Base-by-base conservation (phyloP, 2,888 invertebrate species). In the Eupithecia subumbrata region DNA sequence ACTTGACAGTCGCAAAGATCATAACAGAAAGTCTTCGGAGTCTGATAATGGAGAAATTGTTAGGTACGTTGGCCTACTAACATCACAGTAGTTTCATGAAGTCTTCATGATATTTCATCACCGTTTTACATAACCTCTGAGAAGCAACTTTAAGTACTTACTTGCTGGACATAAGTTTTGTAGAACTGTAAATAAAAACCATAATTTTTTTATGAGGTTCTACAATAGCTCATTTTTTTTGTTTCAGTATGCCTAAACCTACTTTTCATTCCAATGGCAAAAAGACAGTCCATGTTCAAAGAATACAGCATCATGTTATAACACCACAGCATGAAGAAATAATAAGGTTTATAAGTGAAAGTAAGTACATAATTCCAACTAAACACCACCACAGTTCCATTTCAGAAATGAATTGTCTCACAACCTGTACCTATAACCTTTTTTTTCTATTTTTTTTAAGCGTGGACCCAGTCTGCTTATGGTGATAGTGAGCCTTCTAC, bases 311-410 rank as follows among this genome's bases (percentile, higher is more conserved):
- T 89, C 91, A 96, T 95, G 94, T 90, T 88, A 95, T 91, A 91
- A 96, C 90, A 90, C 98, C 98, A 74, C 97, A 98, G 86, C 98
- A 98, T 88, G 97, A 98, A 88, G 98, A 98, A 95, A 96, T 98
- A 82, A 97, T 98, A 86, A 97, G 96, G 95, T 98, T 96, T 92
- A 97, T 98, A 85, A 97, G 97, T 91, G 97, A 98, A 91, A 97
- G 98, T 98, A 95, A 96, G 97, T 96, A 22, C 25, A 63, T 30
- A 5, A 71, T 37, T 37, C 52, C 22, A 48, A 9, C 18, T 18
- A 18, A 48, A n/a, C n/a, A 45, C 45, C 45, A 14, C 45, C 48
- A 52, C 11, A 56, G 22, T 56, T 45, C 16, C 18, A 16, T 45
- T 22, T 4, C 0, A 56, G 52, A 56, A 56, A n/a, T 16, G 16